These are phyloP conservation scores for Drosophila siamana DNA, from an alignment of 2,888 invertebrate species.

Conservation along the genomic window DNA sequence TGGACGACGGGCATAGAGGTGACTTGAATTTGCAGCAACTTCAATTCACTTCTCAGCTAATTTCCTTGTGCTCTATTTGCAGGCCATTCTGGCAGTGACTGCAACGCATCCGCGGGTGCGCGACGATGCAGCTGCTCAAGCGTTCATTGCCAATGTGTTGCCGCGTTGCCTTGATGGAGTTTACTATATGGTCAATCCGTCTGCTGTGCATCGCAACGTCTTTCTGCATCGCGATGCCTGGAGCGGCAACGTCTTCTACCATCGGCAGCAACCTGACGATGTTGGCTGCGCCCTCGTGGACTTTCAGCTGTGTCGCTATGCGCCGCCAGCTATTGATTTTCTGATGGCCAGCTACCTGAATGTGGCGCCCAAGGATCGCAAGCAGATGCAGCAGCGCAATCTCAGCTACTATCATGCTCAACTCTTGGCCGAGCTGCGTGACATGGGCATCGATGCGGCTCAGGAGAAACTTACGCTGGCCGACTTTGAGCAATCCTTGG, in stretches of 20 bases:
- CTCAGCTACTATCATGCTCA: constrained; percentile 65
- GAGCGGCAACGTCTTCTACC: constrained; percentile 84
- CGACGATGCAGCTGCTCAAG: constrained; percentile 51
- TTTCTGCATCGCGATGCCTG: constrained; percentile 85
- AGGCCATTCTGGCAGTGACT: constrained; percentile 71
- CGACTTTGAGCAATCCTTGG: constrained; percentile 82
- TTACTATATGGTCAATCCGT: constrained; percentile 80
- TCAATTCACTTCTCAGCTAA: neutral
- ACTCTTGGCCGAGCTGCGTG: constrained; percentile 73
- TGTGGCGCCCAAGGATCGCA: constrained; percentile 58
- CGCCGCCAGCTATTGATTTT: constrained; percentile 83
- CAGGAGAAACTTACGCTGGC: constrained; percentile 77
- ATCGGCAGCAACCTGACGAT: constrained; percentile 45
- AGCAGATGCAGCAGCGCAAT: constrained; percentile 51
- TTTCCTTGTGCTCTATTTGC: neutral
- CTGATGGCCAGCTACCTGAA: constrained; percentile 81
- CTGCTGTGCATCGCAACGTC: constrained; percentile 85
- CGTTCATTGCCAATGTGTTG: constrained; percentile 74
- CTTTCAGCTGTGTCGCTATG: constrained; percentile 83
- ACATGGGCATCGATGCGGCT: constrained; percentile 70
- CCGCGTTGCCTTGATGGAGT: constrained; percentile 65
- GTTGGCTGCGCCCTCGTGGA: constrained; percentile 82
- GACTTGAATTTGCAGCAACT: neutral
- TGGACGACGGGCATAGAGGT: constrained; percentile 76
- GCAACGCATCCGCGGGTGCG: constrained; percentile 62